Evolutionary conservation across 2,113 vertebrate species (phyloP), one percentile per base, ranked within the genome.

Genomic region (Sturnus vulgaris): DNA sequence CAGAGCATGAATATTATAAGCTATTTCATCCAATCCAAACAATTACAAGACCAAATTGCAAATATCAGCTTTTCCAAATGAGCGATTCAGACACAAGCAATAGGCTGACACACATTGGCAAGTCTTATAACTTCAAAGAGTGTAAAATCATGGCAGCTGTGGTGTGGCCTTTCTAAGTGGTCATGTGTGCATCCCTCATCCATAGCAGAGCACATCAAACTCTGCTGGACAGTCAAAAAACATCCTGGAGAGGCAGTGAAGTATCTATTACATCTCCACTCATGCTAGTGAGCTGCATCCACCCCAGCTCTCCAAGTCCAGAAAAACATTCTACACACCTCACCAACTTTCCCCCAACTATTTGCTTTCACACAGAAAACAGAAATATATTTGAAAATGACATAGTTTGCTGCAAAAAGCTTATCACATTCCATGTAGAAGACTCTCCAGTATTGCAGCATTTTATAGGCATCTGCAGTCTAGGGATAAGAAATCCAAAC

Each of bases 1-100:
- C 64, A 68, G 83, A 92, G 18, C 73, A 82, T 46, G 53, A 73
- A 52, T 86, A 86, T 86, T 77, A 73, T 66, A 71, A 88, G 57
- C 8, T 64, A 15, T 40, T 92, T 86, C 49, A 86, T 89, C 69
- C 88, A 92, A 86, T 64, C 53, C 56, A 94, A 94, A 89, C 65
- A 88, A 65, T 81, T 82, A 59, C 9, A 42, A 88, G 52, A 86
- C 65, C 47, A 82, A 92, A 84, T 64, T 84, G 68, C 83, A 92
- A 92, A 82, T 78, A 92, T 15, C 60, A 84, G 77, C n/a, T 95
- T 94, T 94, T 93, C 88, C 89, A 90, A 95, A 81, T 44, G 77
- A 91, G 42, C 80, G 84, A 84, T 88, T 94, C 47, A 66, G 92
- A 86, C 55, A 35, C 55, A 83, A 87, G 66, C 53, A 90, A 65